Conservation (phyloP, 2,888 invertebrate species). For the Andricus curvator region DNA sequence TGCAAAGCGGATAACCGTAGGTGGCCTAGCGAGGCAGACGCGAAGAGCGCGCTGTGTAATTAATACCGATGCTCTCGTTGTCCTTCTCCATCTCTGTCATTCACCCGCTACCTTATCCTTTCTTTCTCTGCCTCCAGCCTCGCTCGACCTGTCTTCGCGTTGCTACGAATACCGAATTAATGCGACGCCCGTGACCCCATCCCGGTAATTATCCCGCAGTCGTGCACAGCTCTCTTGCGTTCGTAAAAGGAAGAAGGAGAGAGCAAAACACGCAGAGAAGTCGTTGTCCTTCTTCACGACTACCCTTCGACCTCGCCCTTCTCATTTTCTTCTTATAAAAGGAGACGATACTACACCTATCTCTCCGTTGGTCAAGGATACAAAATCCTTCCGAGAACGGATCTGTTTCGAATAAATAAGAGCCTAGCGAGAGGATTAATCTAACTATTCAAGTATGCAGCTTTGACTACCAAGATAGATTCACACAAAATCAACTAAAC, state of each 20-base stretch:
- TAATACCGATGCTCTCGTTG: conserved; percentile 57
- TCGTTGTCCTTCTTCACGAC: conserved; percentile 48
- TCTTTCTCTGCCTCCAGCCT: conserved; percentile 42
- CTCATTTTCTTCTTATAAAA: conserved; percentile 16
- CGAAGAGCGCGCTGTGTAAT: conserved; percentile 64
- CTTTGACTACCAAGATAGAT: not conserved
- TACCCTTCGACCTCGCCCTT: conserved; percentile 41
- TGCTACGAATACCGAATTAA: conserved; percentile 56
- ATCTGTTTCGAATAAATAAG: conserved; percentile 7
- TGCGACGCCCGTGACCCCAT: conserved; percentile 55
- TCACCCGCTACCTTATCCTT: conserved; percentile 44
- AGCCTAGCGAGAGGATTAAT: not conserved
- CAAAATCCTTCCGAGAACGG: not conserved
- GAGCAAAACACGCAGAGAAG: conserved; percentile 38
- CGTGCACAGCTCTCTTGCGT: conserved; percentile 46
- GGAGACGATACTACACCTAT: conserved; percentile 3
- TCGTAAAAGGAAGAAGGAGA: conserved; percentile 45
- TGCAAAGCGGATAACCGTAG: conserved; percentile 72
- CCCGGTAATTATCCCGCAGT: conserved; percentile 57
- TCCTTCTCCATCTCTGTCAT: conserved; percentile 50
- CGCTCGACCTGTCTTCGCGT: conserved; percentile 45
- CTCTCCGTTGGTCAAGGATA: not conserved
- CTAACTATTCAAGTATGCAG: not conserved
- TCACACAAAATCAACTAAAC: not conserved
- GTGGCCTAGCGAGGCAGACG: conserved; percentile 62